phyloP scores from a whole-genome alignment of 1,140 invertebrate species.

The Heliconius melpomene region DNA sequence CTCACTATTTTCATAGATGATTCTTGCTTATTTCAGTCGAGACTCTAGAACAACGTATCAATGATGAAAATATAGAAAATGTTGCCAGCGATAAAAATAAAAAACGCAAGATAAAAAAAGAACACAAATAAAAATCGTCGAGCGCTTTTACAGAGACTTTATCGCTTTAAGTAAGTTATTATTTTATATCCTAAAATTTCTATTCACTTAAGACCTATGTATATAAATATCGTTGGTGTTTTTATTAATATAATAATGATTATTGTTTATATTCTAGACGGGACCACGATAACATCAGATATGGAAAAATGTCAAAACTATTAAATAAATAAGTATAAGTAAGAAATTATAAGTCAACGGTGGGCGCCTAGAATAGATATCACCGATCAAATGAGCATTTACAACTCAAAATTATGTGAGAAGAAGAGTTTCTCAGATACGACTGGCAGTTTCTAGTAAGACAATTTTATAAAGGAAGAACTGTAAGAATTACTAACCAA shows the following conservation, averaged over 20 bases:
- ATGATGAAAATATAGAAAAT: slow-evolving; percentile 19
- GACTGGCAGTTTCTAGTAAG: neutral
- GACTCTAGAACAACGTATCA: slow-evolving; percentile 29
- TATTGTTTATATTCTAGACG: neutral
- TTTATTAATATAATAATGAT: neutral
- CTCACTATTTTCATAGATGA: too few species aligned
- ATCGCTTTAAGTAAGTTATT: neutral
- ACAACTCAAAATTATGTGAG: neutral
- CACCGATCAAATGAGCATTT: neutral
- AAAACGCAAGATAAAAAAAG: neutral
- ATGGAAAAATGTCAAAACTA: neutral
- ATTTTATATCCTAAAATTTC: too few species aligned
- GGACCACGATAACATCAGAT: neutral
- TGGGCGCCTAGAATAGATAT: neutral
- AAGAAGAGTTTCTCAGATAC: neutral
- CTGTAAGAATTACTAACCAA: too few species aligned
- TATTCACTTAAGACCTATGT: too few species aligned
- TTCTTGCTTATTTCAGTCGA: slow-evolving; percentile 19
- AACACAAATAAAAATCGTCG: neutral
- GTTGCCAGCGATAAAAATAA: neutral
- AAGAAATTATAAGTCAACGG: neutral
- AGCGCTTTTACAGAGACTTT: neutral
- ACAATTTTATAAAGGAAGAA: neutral
- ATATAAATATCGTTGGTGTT: neutral
- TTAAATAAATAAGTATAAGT: neutral